phyloP scores from a whole-genome alignment of 2,888 invertebrate species.

The Lycocerus yunnanus region DNA sequence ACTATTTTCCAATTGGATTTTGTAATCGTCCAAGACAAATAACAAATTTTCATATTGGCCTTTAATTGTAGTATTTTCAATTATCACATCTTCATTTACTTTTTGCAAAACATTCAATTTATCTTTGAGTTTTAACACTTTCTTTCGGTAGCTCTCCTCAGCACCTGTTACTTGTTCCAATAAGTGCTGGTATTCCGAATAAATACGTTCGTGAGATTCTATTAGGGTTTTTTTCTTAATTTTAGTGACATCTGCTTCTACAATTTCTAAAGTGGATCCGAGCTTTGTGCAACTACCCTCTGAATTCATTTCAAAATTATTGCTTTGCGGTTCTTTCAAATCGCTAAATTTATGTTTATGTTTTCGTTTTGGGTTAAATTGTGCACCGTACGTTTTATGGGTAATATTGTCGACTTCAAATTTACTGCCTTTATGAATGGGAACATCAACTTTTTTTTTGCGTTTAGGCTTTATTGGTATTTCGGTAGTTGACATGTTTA shows the following conservation, averaged over 20 bases:
- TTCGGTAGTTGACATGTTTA: background rate
- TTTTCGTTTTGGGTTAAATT: constrained; percentile 40
- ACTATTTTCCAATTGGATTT: constrained; percentile 58
- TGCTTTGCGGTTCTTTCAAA: constrained; percentile 34
- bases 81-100: constrained; percentile 65
- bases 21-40: constrained; percentile 60
- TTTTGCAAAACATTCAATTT: constrained; percentile 64
- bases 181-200: constrained; percentile 60
- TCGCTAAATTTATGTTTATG: constrained; percentile 32
- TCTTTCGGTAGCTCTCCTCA: constrained; percentile 59
- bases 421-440: constrained; percentile 41
- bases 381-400: constrained; percentile 41
- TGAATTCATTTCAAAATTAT: background rate
- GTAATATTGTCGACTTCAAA: constrained; percentile 4
- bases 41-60: constrained; percentile 58
- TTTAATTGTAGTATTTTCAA: constrained; percentile 65
- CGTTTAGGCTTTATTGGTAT: constrained; percentile 41
- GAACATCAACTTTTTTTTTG: constrained; percentile 45
- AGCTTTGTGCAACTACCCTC: background rate
- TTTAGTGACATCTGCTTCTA: constrained; percentile 3
- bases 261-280: background rate
- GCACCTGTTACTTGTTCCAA: constrained; percentile 59
- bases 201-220: constrained; percentile 57
- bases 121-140: constrained; percentile 66
- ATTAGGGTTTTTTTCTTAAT: constrained; percentile 5